Conservation (phyloP, 2,113 vertebrate species). For the Brachyhypopomus gauderio region DNA sequence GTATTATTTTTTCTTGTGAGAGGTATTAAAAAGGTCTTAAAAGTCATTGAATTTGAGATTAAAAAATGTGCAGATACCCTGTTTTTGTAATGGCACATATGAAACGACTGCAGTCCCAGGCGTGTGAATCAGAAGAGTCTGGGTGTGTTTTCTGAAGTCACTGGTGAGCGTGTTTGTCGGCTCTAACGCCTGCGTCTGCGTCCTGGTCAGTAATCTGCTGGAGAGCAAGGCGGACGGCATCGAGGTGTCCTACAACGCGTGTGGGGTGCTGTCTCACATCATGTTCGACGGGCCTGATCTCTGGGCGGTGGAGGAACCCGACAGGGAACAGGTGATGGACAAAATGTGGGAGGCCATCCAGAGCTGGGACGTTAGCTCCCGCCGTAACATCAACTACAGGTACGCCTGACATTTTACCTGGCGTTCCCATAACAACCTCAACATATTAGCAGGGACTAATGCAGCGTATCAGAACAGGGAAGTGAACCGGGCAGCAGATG, state of each 20-base stretch:
- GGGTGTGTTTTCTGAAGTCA: neutral
- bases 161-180: neutral
- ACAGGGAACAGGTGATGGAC: constrained; percentile 86
- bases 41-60: too few relatives aligned
- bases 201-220: constrained; percentile 82
- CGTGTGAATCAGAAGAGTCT: too few relatives aligned
- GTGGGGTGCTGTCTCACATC: constrained; percentile 95
- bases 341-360: constrained; percentile 97
- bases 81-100: too few relatives aligned
- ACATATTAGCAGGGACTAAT: neutral
- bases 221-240: constrained; percentile 97
- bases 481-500: too few relatives aligned
- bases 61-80: too few relatives aligned
- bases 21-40: too few relatives aligned
- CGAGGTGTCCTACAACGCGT: constrained; percentile 97
- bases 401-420: constrained; percentile 52
- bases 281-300: constrained; percentile 93
- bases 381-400: constrained; percentile 99
- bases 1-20: too few relatives aligned
- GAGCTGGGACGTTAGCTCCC: constrained; percentile 96
- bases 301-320: constrained; percentile 88
- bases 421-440: neutral
- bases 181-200: neutral
- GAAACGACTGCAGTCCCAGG: too few relatives aligned
- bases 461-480: too few relatives aligned